These are phyloP conservation scores for Leucophenga montana DNA, from an alignment of 2,888 invertebrate genomes.

Conservation along the genomic window DNA sequence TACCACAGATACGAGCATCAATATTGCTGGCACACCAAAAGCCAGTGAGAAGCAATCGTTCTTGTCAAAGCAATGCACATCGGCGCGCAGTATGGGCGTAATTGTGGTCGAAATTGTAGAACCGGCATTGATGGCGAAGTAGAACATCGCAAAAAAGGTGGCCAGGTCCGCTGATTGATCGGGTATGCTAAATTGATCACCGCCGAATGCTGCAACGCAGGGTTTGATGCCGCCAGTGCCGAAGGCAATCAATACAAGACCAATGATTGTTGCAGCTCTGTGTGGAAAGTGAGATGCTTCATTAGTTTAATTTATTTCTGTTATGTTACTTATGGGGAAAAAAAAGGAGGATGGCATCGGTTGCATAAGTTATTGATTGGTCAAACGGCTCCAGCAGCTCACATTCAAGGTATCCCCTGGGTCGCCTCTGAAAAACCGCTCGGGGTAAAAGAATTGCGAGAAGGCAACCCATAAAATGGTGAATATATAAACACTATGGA, in stretches of 20 bases:
- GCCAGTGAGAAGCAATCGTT: slow-evolving; percentile 87
- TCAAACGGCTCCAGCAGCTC: too few relatives aligned
- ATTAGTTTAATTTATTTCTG: too few relatives aligned
- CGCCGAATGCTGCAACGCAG: slow-evolving; percentile 95
- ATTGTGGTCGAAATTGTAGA: slow-evolving; percentile 90
- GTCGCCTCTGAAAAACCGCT: too few relatives aligned
- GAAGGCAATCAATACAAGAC: slow-evolving; percentile 85
- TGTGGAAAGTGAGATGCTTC: not conserved
- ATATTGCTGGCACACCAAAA: slow-evolving; percentile 89
- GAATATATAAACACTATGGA: too few relatives aligned
- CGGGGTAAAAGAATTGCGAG: too few relatives aligned
- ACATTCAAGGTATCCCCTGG: too few relatives aligned
- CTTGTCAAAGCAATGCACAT: slow-evolving; percentile 84
- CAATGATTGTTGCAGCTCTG: slow-evolving; percentile 79
- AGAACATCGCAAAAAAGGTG: slow-evolving; percentile 94
- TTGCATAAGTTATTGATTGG: too few relatives aligned
- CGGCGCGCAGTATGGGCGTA: slow-evolving; percentile 88
- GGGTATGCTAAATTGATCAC: slow-evolving; percentile 90
- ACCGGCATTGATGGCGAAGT: slow-evolving; percentile 94
- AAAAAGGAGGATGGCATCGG: too few relatives aligned
- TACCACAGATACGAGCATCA: slow-evolving; percentile 87
- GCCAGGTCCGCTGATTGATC: slow-evolving; percentile 85
- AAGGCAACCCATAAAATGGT: too few relatives aligned
- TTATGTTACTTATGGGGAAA: too few relatives aligned
- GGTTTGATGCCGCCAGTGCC: slow-evolving; percentile 98